Evolutionary conservation across 2,888 invertebrate genomes (phyloP), one percentile per base, ranked within the genome.

Genomic region (Drosophila picticornis): DNA sequence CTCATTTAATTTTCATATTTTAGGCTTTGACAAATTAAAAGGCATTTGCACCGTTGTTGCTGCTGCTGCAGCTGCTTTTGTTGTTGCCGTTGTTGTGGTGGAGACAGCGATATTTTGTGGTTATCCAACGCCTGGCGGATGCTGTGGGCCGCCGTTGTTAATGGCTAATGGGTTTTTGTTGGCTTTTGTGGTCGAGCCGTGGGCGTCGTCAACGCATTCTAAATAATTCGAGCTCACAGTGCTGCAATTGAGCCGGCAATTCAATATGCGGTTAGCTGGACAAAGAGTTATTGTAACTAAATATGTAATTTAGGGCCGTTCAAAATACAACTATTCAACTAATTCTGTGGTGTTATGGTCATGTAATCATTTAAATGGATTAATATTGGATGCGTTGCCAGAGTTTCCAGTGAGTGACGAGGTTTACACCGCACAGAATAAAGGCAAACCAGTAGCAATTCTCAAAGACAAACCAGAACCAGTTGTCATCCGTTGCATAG

Each of bases 21-120:
- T 88, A 85, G 83, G 85, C 90, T 86, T 88, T 90, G 90, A 88
- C 87, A 90, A 88, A 88, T 90, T 89, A 88, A 88, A 88, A 87
- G 89, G 80, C 89, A 90, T 90, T 87, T 87, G 89, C 90, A 90
- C 90, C 73, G 85, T 87, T 85, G 90, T 86, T 69, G 84, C 79
- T 73, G 80, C 75, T 72, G 67, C 64, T 61, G 73, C 31, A 10
- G 43, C 34, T 32, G 56, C 43, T 22, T 48, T 56, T 73, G 40
- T 32, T 65, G 69, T 22, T 65, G 64, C 51, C 46, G 65, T 16
- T 75, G 70, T 36, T 53, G 71, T 25, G 38, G 31, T 22, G 56
- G 72, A 80, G 75, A 76, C 85, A 88, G 76, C 90, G 73, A 90
- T 86, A 89, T 86, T 88, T 88, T 90, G 87, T 75, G 87, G 89